These are phyloP conservation scores for Alligator mississippiensis DNA, from an alignment of 2,113 vertebrate species.

Conservation along the genomic window DNA sequence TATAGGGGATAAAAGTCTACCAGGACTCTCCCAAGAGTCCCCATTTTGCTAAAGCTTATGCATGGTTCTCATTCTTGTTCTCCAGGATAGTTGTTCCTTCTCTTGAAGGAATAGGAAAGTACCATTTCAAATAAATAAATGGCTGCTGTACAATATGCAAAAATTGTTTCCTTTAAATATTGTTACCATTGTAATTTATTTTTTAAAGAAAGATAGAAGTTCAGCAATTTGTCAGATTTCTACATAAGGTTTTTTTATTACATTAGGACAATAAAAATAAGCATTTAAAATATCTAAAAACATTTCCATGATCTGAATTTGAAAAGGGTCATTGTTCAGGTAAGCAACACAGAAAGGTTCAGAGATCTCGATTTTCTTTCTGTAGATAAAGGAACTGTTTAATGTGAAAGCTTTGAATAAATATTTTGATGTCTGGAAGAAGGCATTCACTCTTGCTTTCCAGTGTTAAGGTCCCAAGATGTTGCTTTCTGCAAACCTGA, in stretches of 20 bases:
- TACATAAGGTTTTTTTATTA: neutral
- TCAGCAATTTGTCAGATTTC: neutral
- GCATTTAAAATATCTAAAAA: neutral
- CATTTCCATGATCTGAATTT: neutral
- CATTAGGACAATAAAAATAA: conserved; percentile 2
- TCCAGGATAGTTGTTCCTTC: neutral
- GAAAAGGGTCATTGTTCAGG: neutral
- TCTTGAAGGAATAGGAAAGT: neutral
- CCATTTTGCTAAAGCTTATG: neutral
- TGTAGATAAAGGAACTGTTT: neutral
- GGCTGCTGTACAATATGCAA: neutral
- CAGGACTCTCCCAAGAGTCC: no score
- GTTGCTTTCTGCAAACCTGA: neutral
- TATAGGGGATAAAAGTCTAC: neutral
- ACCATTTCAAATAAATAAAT: neutral
- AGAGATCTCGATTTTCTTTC: neutral
- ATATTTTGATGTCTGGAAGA: neutral
- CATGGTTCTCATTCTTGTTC: neutral
- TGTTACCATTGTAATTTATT: neutral
- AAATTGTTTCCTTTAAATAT: neutral
- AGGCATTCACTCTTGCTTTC: neutral
- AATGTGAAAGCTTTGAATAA: neutral
- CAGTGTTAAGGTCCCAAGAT: neutral
- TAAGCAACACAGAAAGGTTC: neutral
- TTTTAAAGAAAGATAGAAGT: neutral